A percentile compares a stretch with the other conserved stretches of the same genome.
Conservation (phyloP, 2,113 vertebrate genomes). For the Coreoperca whiteheadi region DNA sequence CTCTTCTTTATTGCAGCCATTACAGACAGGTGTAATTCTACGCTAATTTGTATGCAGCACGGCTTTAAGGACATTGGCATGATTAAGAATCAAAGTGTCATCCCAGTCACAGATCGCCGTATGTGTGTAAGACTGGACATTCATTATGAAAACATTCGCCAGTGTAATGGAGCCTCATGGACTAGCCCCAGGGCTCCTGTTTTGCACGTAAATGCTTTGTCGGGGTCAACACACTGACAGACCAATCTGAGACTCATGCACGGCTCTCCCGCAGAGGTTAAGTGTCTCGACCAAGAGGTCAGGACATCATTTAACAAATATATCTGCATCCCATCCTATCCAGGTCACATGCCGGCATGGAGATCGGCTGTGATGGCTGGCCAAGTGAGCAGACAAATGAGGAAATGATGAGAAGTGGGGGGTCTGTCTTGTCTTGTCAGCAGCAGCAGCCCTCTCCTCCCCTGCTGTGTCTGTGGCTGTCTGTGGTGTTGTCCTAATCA, state of each 20-base stretch:
- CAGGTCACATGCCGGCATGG: constrained; percentile 52
- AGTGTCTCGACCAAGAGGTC: constrained; percentile 61
- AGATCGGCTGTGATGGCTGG: constrained; percentile 63
- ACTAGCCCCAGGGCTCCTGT: constrained; percentile 32
- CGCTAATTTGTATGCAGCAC: background rate
- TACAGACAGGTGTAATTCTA: background rate
- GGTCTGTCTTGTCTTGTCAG: constrained; percentile 61
- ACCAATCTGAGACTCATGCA: constrained; percentile 16
- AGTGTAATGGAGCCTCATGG: constrained; percentile 34
- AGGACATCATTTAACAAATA: constrained; percentile 61
- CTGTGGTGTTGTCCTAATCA: constrained; percentile 67
- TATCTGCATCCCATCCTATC: constrained; percentile 42
- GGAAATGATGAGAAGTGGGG: constrained; percentile 57
- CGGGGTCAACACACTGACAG: constrained; percentile 40
- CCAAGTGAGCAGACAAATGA: constrained; percentile 74
- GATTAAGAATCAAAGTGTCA: background rate
- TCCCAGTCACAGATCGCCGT: background rate
- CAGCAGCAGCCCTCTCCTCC: constrained; percentile 54
- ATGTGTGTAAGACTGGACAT: background rate
- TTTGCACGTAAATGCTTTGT: constrained; percentile 28
- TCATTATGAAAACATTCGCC: constrained; percentile 30
- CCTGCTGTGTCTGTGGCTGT: constrained; percentile 59
- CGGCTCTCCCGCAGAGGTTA: constrained; percentile 58
- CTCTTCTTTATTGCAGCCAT: background rate
- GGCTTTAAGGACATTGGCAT: background rate